Evolutionary conservation across 1,140 invertebrate species (phyloP), one percentile per base, ranked within the genome.

Genomic region (Adelges cooleyi): DNA sequence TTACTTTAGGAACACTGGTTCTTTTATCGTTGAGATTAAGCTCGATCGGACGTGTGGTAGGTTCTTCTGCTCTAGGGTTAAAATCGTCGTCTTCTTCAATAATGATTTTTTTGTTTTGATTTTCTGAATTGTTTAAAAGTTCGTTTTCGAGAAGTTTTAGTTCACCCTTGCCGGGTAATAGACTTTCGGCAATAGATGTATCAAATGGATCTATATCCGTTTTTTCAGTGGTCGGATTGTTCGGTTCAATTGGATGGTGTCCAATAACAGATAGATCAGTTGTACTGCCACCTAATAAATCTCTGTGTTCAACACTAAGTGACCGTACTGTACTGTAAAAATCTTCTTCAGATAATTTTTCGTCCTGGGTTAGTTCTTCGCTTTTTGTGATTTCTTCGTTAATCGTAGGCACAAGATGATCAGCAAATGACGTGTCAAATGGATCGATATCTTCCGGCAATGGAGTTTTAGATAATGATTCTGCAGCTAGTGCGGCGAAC

Each of bases 381-480:
- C 2, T n/a, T 46, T 33, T 9, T 27, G 5, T 75, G 67, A 80
- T 82, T 22, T 81, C 71, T 73, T 85, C 82, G 25, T 77, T 76
- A 73, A 84, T 83, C 36, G 83, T 83, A 9, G 85, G 84, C 49
- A 89, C 74, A 42, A 90, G 80, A 70, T 85, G 85, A 40, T 87
- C 85, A 0, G 85, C 88, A 76, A 89, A 89, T 49, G 85, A 83
- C 10, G 89, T 92, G 72, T 92, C 89, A 71, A 93, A 93, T 0
- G 89, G 89, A 81, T 91, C 89, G 18, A 66, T n/a, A 23, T 67
- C 44, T 50, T 68, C 56, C 0, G 56, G 42, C 18, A 62, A 36
- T 18, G 40, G 53, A 2, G 65, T 50, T 42, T 68, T 54, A 1
- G 52, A 51, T 23, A 65, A 69, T 38, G 85, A 87, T 75, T 88